phyloP scores from a whole-genome alignment of 2,797 vertebrate genomes.

The Intellagama lesueurii region DNA sequence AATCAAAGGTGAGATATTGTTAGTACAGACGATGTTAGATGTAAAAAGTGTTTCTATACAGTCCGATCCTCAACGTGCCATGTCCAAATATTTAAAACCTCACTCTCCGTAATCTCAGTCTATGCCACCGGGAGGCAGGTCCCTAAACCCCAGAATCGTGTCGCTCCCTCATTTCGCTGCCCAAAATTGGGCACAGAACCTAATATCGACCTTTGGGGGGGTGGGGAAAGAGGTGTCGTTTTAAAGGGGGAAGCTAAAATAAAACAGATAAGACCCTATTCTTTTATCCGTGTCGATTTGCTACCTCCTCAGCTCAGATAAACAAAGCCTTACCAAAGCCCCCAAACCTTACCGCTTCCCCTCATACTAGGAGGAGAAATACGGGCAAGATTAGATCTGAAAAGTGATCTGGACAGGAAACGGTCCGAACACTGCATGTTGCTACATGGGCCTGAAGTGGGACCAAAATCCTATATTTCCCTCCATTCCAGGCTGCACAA shows the following conservation, averaged over 20 bases:
- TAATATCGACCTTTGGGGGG: not conserved
- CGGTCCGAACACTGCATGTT: not conserved
- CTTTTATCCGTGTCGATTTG: not conserved
- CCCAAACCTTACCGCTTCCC: not conserved
- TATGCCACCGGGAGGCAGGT: too few relatives aligned
- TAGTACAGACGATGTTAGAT: not conserved
- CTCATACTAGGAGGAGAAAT: not conserved
- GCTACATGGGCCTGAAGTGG: conserved; percentile 10
- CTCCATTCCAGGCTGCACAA: not conserved
- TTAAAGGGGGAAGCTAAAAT: not conserved
- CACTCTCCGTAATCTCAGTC: not conserved
- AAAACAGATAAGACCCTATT: not conserved
- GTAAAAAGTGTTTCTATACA: not conserved
- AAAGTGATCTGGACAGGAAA: not conserved
- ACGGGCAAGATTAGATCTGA: not conserved
- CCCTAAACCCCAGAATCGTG: not conserved
- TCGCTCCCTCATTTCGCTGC: not conserved
- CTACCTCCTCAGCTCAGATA: not conserved
- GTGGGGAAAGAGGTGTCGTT: not conserved
- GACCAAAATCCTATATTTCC: not conserved
- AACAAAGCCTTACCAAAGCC: not conserved
- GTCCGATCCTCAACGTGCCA: not conserved
- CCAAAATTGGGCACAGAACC: not conserved
- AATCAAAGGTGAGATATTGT: not conserved
- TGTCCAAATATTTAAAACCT: not conserved